Evolutionary conservation across 2,797 vertebrate genomes (phyloP), one percentile per base, ranked within the genome.

Genomic region (Rhinella marina): DNA sequence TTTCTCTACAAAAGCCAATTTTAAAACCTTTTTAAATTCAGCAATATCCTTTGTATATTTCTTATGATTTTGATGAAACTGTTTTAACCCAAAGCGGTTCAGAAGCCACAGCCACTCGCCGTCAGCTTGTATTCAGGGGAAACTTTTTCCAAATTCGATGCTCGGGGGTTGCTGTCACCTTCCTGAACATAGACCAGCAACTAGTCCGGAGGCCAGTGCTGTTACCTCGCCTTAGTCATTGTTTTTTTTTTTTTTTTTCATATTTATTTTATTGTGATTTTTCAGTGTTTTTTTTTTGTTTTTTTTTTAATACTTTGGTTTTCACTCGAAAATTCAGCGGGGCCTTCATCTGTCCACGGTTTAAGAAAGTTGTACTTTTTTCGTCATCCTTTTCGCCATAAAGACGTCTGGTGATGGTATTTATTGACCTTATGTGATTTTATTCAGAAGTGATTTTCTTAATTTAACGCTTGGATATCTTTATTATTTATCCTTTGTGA

Each of bases 401-500:
- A 64, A 66, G 64, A 87, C 50, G 9, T 66, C 48, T 82, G 87
- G 83, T 62, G 59, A 85, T 88, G 27, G 59, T 89, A 89, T 89
- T 89, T 86, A 89, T 89, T 89, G 79, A 76, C 12, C 48, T 86
- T 56, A 25, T 75, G 66, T 85, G 52, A 41, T 81, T 52, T 80
- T 73, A 23, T 79, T 86, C 23, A 41, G 25, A 81, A 62, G 54
- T 85, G 82, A 72, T 88, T 86, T 86, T 59, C 56, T 54, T 77
- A 77, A 77, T 76, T 68, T 86, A 86, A 89, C 52, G 25, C 84
- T 85, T 52, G 79, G 52, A 70, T 84, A 48, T 84, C 27, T 83
- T 41, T 75, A 61, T 88, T 79, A 81, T 86, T 81, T 85, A 85
- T 86, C 78, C 70, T 86, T 87, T 86, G 88, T 89, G 84, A 86